Evolutionary conservation across 1,140 invertebrate species (phyloP), one percentile per base, ranked within the genome.

Genomic region (Heliconius congener): DNA sequence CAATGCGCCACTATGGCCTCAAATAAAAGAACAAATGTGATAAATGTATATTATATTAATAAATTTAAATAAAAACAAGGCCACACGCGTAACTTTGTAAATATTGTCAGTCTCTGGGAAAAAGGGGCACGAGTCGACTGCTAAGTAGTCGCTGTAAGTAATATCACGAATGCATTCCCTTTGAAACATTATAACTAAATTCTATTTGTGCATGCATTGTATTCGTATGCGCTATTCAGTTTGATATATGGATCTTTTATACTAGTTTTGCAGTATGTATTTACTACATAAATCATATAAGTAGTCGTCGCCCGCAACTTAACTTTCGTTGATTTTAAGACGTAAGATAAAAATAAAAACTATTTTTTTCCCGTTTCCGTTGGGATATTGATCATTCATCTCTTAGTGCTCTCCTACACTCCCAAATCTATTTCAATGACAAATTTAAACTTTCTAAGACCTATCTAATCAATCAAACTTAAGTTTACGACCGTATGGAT

Each of bases 51-150:
- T 73, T 66, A 50, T 73, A 74, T 78, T 73, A 74, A 73, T 74
- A 70, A 66, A 78, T 78, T 78, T 74, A 66, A 78, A 78, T 78
- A 78, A 78, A 74, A 78, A 78, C 77, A 78, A 78, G 77, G 77
- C 77, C 77, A 74, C 72, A 78, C 77, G 50, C 72, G 39, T 78
- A 46, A 66, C 34, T 74, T 46, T 30, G 77, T 73, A 74, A 78
- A 74, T 74, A 74, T 73, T 74, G 77, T 73, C 55, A 57, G 70
- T 18, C 76, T 71, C 76, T 77, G 76, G 76, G 76, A 77, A 77
- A 77, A 18, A 16, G 30, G 70, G 18, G 50, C 76, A 50, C 46
- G 76, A 71, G 66, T 9, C 4, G 76, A 77, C 76, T 77, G 70
- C n/a, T 42, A 71, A 77, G 60, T 66, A 30, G 60, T 1, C 13